Conservation (phyloP, 2,888 invertebrate genomes). For the Acleris laterana region DNA sequence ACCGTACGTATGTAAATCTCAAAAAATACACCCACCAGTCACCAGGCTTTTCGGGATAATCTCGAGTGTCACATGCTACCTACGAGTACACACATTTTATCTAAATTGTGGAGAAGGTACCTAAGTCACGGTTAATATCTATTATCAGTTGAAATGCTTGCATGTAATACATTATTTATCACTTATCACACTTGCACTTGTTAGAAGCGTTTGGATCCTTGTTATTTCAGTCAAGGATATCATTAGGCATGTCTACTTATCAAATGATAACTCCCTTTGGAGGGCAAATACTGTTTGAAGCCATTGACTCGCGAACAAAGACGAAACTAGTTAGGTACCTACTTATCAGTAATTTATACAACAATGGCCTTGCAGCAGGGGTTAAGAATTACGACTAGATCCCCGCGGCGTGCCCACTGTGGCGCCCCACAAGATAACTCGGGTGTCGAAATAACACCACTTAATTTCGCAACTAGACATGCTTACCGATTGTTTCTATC, state of each 20-base stretch:
- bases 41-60: too few relatives aligned
- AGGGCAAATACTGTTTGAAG: conserved; percentile 25
- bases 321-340: not conserved
- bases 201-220: conserved; percentile 7
- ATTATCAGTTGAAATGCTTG: not conserved
- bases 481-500: conserved; percentile 60
- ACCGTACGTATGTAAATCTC: too few relatives aligned
- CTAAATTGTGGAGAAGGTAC: not conserved
- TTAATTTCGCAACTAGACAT: conserved; percentile 57
- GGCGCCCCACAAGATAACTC: conserved; percentile 50
- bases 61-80: not conserved
- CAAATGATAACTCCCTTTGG: conserved; percentile 24
- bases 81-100: not conserved
- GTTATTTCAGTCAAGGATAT: conserved; percentile 25
- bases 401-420: conserved; percentile 54
- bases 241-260: conserved; percentile 16
- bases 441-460: conserved; percentile 54
- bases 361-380: conserved; percentile 30
- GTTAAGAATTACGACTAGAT: conserved; percentile 38
- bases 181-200: not conserved
- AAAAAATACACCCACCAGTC: too few relatives aligned
- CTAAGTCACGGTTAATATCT: conserved; percentile 11
- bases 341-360: conserved; percentile 31
- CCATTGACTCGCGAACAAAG: conserved; percentile 33
- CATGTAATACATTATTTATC: not conserved